phyloP scores from a whole-genome alignment of 2,797 vertebrate species.

The Myiotriccus ornatus region DNA sequence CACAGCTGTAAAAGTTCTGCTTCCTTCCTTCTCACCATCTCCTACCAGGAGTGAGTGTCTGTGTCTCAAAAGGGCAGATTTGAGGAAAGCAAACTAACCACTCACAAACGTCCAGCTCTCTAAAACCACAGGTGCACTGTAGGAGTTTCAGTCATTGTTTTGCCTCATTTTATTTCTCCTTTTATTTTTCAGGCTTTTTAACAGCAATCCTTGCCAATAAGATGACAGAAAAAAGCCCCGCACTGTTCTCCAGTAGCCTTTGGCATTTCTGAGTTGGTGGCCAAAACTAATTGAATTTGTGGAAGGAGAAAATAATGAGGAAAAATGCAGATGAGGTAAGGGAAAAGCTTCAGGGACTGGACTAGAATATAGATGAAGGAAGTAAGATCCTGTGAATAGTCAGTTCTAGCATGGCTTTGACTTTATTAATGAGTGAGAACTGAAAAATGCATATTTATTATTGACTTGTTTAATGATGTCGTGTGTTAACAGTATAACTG shows the following conservation, averaged over 20 bases:
- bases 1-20: background rate
- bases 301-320: constrained; percentile 25
- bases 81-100: background rate
- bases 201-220: background rate
- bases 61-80: background rate
- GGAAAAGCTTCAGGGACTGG: background rate
- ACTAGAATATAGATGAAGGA: constrained; percentile 16
- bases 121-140: background rate
- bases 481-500: background rate
- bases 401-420: background rate
- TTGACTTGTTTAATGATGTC: background rate
- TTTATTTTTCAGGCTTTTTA: background rate
- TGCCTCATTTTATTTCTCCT: background rate
- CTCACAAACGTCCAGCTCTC: background rate
- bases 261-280: background rate
- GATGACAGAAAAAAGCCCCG: background rate
- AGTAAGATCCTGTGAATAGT: background rate
- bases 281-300: constrained; percentile 23
- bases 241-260: background rate
- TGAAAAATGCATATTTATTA: constrained; percentile 7
- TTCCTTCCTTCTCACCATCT: background rate
- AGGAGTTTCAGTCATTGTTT: background rate
- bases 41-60: background rate
- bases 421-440: background rate
- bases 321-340: constrained; percentile 26